These are phyloP conservation scores for Drosophila insularis DNA, from an alignment of 1,140 invertebrate genomes.

Conservation along the genomic window DNA sequence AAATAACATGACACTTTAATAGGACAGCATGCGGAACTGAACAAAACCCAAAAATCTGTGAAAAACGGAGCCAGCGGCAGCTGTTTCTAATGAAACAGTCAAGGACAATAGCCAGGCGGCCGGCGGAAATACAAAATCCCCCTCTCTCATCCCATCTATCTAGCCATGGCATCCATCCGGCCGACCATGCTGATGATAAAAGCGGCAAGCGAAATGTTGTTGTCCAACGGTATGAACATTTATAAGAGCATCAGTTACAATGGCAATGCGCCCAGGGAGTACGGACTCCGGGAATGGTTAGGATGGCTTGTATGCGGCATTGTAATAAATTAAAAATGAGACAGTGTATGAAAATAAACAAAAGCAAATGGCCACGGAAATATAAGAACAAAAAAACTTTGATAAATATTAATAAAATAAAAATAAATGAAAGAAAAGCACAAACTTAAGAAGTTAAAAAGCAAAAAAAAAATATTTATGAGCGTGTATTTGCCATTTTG, in stretches of 20 bases:
- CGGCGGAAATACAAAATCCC: conserved; percentile 75
- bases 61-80: conserved; percentile 51
- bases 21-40: conserved; percentile 77
- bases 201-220: conserved; percentile 75
- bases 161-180: neutral
- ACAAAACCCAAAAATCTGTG: conserved; percentile 76
- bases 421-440: conserved; percentile 28
- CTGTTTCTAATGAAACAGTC: conserved; percentile 80
- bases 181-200: conserved; percentile 59
- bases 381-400: conserved; percentile 67
- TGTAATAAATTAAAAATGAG: conserved; percentile 82
- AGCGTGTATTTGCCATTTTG: neutral
- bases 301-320: conserved; percentile 49
- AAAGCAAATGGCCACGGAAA: conserved; percentile 71
- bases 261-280: conserved; percentile 49
- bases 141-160: conserved; percentile 7
- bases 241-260: conserved; percentile 81
- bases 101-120: conserved; percentile 68
- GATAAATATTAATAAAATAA: conserved; percentile 68
- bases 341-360: conserved; percentile 79
- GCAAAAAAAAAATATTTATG: neutral
- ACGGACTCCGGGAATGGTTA: neutral
- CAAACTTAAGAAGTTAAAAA: conserved; percentile 1
- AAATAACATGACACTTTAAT: conserved; percentile 76
- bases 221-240: conserved; percentile 69